phyloP scores from a whole-genome alignment of 2,888 invertebrate species.

The Epirrhoe tristata region DNA sequence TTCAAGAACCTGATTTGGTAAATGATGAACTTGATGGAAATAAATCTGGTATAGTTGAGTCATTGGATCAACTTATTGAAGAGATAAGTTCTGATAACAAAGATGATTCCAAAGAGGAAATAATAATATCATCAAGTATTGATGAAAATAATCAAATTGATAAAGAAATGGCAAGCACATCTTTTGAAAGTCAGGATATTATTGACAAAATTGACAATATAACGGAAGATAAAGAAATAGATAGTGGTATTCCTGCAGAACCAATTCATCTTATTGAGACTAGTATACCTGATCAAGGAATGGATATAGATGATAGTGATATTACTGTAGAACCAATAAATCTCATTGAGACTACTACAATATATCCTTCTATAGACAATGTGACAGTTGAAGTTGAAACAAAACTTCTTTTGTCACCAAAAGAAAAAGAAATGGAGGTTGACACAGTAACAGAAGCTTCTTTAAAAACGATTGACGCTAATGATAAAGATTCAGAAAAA shows the following conservation, averaged over 20 bases:
- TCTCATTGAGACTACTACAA: background rate
- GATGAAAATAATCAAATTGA: constrained; percentile 1
- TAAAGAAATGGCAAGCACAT: constrained; percentile 9
- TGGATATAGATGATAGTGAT: background rate
- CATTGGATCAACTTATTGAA: background rate
- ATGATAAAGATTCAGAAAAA: constrained; percentile 10
- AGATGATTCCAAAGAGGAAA: background rate
- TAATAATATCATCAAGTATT: background rate
- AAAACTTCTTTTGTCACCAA: background rate
- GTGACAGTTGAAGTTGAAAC: background rate
- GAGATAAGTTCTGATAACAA: background rate
- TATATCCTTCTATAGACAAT: background rate
- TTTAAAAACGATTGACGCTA: background rate
- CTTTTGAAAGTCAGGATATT: constrained; percentile 11
- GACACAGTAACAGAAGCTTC: constrained; percentile 3
- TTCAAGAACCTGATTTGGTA: background rate
- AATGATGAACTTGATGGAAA: background rate
- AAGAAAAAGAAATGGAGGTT: constrained; percentile 19
- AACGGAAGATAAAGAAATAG: constrained; percentile 6
- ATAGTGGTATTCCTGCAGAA: background rate
- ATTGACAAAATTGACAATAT: constrained; percentile 14
- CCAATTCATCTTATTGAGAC: background rate
- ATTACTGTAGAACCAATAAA: background rate
- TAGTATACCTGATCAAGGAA: constrained; percentile 2
- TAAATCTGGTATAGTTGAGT: background rate